Evolutionary conservation across 2,113 vertebrate genomes (phyloP).

Genomic region (Cyanocitta stelleri): DNA sequence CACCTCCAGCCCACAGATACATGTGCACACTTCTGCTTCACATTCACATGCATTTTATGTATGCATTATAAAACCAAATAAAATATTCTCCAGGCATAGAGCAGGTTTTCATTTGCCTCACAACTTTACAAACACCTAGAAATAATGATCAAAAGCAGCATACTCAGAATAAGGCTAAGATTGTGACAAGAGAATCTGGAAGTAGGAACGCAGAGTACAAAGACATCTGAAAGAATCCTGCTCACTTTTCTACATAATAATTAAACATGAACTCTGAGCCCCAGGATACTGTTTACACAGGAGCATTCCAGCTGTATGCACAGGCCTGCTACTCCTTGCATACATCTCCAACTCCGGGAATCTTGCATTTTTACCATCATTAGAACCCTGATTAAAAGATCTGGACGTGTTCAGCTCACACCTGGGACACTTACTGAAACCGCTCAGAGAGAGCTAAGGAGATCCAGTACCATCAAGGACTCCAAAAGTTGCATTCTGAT

Average conservation of each 20-base stretch:
- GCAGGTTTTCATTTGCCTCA: not conserved
- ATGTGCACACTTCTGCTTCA: not conserved
- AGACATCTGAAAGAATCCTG: not conserved
- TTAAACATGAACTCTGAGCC: not conserved
- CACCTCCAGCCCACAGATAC: not conserved
- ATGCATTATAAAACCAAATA: not conserved
- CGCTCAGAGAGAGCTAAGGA: not conserved
- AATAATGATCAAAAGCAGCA: not conserved
- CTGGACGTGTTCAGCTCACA: not conserved
- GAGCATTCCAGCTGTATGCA: not conserved
- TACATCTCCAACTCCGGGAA: not conserved
- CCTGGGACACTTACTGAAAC: not conserved
- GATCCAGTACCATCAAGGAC: not conserved
- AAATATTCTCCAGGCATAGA: not conserved
- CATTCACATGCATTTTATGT: not conserved
- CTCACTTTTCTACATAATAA: not conserved
- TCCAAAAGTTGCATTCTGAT: not conserved
- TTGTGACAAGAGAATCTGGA: not conserved
- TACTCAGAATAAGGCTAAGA: not conserved
- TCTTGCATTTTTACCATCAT: not conserved
- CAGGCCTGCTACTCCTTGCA: not conserved
- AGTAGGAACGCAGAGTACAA: not conserved
- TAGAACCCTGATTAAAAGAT: not conserved
- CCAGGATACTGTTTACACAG: not conserved
- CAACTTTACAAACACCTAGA: not conserved